Evolutionary conservation across 2,888 invertebrate genomes (phyloP).

Genomic region (Mesorhabditis sp.): DNA sequence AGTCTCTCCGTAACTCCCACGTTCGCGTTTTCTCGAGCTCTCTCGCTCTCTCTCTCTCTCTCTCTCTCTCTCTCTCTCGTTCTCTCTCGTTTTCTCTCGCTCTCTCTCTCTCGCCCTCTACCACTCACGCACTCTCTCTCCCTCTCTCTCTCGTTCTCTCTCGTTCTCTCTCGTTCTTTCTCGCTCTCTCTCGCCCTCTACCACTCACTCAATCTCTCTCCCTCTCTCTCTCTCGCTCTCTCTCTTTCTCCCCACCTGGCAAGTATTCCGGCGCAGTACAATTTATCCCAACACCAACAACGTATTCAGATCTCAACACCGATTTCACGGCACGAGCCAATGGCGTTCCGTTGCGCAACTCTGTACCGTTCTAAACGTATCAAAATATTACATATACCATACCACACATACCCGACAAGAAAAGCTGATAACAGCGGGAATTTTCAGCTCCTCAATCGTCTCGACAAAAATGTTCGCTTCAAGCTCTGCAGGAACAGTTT

Average conservation of each 20-base stretch:
- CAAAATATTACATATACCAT: not conserved
- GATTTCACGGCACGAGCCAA: not conserved
- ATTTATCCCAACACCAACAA: not conserved
- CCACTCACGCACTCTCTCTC: too few species aligned
- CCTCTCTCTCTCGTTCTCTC: too few species aligned
- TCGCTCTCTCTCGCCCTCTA: too few species aligned
- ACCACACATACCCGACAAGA: not conserved
- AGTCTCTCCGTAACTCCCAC: too few species aligned
- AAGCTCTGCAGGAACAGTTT: not conserved
- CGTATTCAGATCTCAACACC: slow-evolving; percentile 1
- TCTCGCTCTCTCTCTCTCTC: too few species aligned
- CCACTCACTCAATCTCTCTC: too few species aligned
- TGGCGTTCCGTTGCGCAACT: not conserved
- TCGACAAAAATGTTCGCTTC: not conserved
- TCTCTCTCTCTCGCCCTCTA: too few species aligned
- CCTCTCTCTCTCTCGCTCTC: too few species aligned
- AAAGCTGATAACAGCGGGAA: not conserved
- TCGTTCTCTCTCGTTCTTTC: too few species aligned
- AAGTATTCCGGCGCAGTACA: not conserved
- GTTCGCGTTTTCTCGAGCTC: too few species aligned
- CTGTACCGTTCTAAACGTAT: not conserved
- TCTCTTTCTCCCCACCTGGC: not conserved
- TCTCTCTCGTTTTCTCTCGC: too few species aligned
- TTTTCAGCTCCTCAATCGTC: not conserved
- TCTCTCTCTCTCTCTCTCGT: too few species aligned